Conservation (phyloP, 2,888 invertebrate species). For the Schizaphis graminum region DNA sequence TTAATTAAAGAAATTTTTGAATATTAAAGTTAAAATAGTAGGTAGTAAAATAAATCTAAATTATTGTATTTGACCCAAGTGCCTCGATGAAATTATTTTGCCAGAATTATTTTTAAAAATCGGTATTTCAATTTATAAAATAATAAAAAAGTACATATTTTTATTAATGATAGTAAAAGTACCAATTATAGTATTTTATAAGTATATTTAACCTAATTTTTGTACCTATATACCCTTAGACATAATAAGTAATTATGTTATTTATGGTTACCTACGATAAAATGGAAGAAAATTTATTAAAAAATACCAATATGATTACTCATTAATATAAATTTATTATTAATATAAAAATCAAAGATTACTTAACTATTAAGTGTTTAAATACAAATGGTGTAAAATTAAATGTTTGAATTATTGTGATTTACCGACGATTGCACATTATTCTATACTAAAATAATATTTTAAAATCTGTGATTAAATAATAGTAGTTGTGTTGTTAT, state of each 20-base stretch:
- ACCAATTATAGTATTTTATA: neutral
- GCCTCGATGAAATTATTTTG: neutral
- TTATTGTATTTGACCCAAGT: neutral
- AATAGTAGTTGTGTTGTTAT: neutral
- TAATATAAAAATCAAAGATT: neutral
- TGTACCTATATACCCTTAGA: neutral
- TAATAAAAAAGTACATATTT: neutral
- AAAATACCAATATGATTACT: neutral
- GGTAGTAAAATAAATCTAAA: neutral
- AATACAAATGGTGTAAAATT: neutral
- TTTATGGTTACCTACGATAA: neutral
- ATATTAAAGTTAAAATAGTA: neutral
- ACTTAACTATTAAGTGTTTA: neutral
- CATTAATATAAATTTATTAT: neutral
- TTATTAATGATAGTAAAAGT: neutral
- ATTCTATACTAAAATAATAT: neutral
- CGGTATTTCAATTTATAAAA: neutral
- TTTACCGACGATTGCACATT: neutral
- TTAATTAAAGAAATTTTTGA: neutral
- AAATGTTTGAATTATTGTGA: neutral
- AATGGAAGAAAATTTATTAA: neutral
- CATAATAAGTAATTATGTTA: neutral
- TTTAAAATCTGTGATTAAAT: neutral
- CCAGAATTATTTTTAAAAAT: neutral
- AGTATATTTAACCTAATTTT: neutral